phyloP scores from a whole-genome alignment of 2,888 invertebrate species.

The Caenorhabditis sp. region DNA sequence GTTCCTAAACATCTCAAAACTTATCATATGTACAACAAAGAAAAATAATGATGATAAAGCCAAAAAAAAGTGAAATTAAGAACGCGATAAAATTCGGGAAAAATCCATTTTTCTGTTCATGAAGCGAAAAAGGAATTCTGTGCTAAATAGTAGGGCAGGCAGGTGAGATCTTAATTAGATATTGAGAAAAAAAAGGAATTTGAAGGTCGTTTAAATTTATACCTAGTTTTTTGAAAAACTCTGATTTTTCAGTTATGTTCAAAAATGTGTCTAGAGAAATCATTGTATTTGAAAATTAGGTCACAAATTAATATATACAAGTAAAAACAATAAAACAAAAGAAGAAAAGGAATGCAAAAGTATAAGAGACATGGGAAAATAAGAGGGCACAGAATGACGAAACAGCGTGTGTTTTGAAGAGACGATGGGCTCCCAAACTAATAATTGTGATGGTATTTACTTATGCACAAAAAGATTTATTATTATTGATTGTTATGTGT shows the following conservation, averaged over 20 bases:
- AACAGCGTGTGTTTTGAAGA: not conserved
- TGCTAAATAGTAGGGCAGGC: not conserved
- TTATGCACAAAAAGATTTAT: not conserved
- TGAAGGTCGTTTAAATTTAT: not conserved
- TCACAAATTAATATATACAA: not conserved
- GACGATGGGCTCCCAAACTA: not conserved
- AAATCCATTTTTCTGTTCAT: not conserved
- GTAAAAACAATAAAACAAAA: not conserved
- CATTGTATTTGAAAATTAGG: not conserved
- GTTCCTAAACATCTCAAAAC: not conserved
- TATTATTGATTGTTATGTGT: not conserved
- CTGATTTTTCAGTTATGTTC: too few species aligned
- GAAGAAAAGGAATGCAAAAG: not conserved
- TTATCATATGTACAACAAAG: not conserved
- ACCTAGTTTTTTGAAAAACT: not conserved
- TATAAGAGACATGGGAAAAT: not conserved
- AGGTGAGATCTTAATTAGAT: slow-evolving; percentile 1
- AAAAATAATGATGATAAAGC: not conserved
- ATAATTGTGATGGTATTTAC: not conserved
- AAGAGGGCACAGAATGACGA: not conserved
- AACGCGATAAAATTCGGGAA: not conserved
- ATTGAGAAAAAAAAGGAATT: not conserved
- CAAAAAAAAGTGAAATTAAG: not conserved
- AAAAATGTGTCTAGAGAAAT: too few species aligned
- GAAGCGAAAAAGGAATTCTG: not conserved